Conservation (phyloP, 2,113 vertebrate species). For the Sisor rabdophorus region DNA sequence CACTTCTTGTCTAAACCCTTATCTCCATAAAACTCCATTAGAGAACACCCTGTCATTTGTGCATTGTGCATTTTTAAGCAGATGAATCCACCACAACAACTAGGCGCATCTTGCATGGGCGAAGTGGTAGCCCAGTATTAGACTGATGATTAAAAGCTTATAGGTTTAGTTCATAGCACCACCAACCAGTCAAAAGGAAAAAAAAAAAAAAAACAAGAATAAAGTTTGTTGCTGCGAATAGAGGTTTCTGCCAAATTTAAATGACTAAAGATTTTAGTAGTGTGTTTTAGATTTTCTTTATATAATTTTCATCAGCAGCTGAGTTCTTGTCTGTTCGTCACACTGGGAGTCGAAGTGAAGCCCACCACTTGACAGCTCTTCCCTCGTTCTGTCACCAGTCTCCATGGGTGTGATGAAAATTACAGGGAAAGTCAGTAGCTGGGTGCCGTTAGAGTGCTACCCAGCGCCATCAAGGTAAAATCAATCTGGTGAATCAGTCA, state of each 20-base stretch:
- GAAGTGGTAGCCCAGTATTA: not conserved
- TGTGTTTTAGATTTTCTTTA: not conserved
- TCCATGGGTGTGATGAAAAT: conserved; percentile 35
- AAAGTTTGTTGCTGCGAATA: too few species aligned
- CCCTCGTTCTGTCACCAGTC: conserved; percentile 26
- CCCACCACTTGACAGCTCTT: conserved; percentile 23
- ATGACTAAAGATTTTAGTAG: not conserved
- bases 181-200: too few species aligned
- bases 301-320: not conserved
- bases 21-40: conserved; percentile 19
- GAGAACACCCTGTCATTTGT: conserved; percentile 8
- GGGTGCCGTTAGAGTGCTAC: conserved; percentile 12
- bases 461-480: conserved; percentile 17
- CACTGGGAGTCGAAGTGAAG: not conserved
- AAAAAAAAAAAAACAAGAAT: too few species aligned
- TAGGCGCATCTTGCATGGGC: too few species aligned
- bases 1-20: conserved; percentile 21
- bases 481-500: conserved; percentile 30
- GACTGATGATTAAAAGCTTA: too few species aligned
- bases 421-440: conserved; percentile 19
- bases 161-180: too few species aligned
- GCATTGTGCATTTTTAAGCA: not conserved
- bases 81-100: not conserved
- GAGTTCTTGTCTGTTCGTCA: conserved; percentile 12
- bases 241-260: not conserved